Conservation (phyloP, 2,888 invertebrate genomes). For the Macropis europaea region DNA sequence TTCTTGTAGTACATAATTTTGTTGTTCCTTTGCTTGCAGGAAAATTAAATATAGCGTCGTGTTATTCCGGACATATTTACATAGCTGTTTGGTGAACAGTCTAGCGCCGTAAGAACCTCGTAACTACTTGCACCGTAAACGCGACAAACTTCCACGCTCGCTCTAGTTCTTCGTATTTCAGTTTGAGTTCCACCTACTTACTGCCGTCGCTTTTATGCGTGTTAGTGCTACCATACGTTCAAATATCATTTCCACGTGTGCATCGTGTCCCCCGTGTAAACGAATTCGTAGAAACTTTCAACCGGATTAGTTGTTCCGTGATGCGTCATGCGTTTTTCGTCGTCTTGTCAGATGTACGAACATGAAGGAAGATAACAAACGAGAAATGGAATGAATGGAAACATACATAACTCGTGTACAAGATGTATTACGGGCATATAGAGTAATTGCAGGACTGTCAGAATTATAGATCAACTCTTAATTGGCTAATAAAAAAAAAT, state of each 20-base stretch:
- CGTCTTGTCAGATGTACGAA: too few relatives aligned
- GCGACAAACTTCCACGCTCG: conserved; percentile 30
- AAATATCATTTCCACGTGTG: conserved; percentile 25
- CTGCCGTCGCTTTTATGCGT: conserved; percentile 31
- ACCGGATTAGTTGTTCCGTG: conserved; percentile 8
- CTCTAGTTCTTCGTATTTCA: conserved; percentile 14
- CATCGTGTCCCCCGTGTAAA: conserved; percentile 14
- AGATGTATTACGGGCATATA: too few relatives aligned
- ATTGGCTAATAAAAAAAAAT: too few relatives aligned
- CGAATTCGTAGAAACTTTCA: conserved; percentile 30
- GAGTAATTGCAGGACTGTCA: too few relatives aligned
- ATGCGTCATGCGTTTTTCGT: too few relatives aligned
- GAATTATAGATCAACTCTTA: too few relatives aligned
- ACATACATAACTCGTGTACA: too few relatives aligned
- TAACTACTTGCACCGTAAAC: conserved; percentile 21
- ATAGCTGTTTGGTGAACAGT: neutral
- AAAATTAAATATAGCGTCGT: conserved; percentile 1
- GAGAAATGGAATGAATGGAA: too few relatives aligned
- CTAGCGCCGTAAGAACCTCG: neutral
- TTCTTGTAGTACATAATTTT: neutral
- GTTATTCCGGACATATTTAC: neutral
- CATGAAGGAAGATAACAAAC: too few relatives aligned
- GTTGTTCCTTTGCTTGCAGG: neutral
- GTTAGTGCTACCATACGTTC: conserved; percentile 17
- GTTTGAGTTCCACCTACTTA: conserved; percentile 42